Base-by-base conservation (phyloP, 2,113 vertebrate genomes). In the Sebastes schlegelii region DNA sequence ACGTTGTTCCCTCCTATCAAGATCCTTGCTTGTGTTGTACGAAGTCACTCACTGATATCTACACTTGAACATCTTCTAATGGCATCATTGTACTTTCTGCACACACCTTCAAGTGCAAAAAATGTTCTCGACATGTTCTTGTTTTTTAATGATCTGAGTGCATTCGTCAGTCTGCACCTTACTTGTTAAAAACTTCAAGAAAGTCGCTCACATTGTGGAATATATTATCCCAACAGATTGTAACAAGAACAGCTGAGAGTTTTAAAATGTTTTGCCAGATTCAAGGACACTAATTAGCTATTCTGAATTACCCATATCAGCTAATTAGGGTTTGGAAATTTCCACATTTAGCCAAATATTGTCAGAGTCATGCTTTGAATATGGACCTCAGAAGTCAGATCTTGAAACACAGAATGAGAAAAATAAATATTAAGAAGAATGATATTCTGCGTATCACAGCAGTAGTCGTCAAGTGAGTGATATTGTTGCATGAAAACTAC, bases 401-500 rank as follows among this genome's bases (percentile, higher is more conserved):
- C 6, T 52, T 19, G 5, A 52, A 66, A 46, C 45, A 7, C 12
- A 17, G 12, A 23, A 19, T 4, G 21, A 45, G 42, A 17, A 54
- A 55, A 51, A 16, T 8, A 21, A 21, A 11, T 23, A 16, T 8
- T 0, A 51, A 42, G 0, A n/a, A 42, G 9, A 52, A 19, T 16
- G 55, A 26, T 26, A 66, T 57, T 66, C 10, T 19, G 42, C 48
- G 45, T 62, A 51, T 79, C 48, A 58, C 69, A 51, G 62, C 58
- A 51, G 60, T 68, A 48, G 65, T 42, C 6, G 1, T 40, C 12
- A 58, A 73, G 55, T 89, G 76, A 80, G 45, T 54, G 40, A 81
- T 34, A 58, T 58, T 66, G 13, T 87, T 83, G 76, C 51, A 64
- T 67, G 77, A 88, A 86, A 79, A 80, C 45, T 9, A 57, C 6